Percentiles rank a stretch among this genome's conserved stretches.
Evolutionary conservation across 2,888 invertebrate genomes (phyloP).

Genomic region (Clunio marinus): DNA sequence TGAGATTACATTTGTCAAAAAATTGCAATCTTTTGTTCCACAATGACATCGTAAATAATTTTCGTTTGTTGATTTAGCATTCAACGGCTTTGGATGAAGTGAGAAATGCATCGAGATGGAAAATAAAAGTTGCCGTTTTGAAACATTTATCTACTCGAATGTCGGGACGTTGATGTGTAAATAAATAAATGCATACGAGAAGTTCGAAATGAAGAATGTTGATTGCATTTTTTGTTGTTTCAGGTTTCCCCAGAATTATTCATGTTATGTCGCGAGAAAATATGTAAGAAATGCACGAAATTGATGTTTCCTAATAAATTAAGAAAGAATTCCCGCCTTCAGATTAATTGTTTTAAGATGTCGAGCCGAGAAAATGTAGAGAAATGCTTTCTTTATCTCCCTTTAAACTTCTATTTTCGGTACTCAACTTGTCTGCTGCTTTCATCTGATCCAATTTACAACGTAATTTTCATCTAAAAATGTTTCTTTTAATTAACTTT

Average conservation of each 20-base stretch:
- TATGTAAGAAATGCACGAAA: not conserved
- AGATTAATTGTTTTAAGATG: constrained; percentile 24
- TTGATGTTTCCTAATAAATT: not conserved
- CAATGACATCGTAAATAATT: not conserved
- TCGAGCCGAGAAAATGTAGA: not conserved
- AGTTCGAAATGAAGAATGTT: too few species aligned
- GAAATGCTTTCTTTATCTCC: not conserved
- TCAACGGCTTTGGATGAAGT: not conserved
- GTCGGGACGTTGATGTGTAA: not conserved
- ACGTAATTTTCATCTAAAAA: not conserved
- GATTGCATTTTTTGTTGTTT: not conserved
- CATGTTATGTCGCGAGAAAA: not conserved
- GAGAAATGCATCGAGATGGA: constrained; percentile 22
- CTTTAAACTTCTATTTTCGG: not conserved
- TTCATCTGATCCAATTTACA: constrained; percentile 25
- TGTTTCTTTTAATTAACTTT: constrained; percentile 31
- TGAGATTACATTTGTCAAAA: constrained; percentile 5
- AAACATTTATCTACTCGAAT: constrained; percentile 7
- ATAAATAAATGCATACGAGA: not conserved
- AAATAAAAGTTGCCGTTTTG: not conserved
- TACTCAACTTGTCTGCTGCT: not conserved
- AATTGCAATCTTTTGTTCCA: not conserved
- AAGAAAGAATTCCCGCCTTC: not conserved
- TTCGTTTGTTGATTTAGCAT: not conserved
- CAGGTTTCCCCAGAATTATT: not conserved